A percentile compares a stretch with the other conserved stretches of the same genome.
Conservation (phyloP, 2,113 vertebrate species). For the Oenanthe oenanthe region DNA sequence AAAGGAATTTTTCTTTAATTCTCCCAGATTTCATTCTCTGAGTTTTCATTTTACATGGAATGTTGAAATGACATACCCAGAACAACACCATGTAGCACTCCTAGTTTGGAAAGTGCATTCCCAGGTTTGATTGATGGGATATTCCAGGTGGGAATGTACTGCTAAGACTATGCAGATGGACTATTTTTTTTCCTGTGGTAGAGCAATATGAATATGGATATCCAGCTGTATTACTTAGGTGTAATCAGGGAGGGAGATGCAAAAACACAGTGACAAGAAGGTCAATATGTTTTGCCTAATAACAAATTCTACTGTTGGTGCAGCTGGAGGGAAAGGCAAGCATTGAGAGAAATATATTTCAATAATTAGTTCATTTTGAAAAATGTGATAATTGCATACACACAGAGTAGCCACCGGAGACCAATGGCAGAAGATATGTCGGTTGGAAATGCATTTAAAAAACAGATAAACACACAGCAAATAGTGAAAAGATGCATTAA, state of each 20-base stretch:
- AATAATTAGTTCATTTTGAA: slow-evolving; percentile 6
- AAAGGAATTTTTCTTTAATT: not conserved
- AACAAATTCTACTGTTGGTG: not conserved
- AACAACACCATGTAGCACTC: not conserved
- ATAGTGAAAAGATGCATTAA: not conserved
- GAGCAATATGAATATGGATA: slow-evolving; percentile 63
- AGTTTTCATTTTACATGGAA: not conserved
- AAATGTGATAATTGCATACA: not conserved
- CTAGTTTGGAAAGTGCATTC: not conserved
- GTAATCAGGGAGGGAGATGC: slow-evolving; percentile 39
- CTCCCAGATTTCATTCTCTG: not conserved
- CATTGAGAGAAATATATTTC: not conserved
- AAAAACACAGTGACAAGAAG: slow-evolving; percentile 52
- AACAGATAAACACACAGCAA: not conserved
- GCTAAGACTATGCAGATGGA: slow-evolving; percentile 1
- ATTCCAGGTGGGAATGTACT: not conserved
- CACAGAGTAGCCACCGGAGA: not conserved
- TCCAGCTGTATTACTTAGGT: slow-evolving; percentile 25
- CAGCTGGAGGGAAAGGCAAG: not conserved
- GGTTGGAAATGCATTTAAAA: not conserved
- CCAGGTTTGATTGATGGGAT: not conserved
- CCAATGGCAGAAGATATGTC: not conserved
- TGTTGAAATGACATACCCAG: not conserved
- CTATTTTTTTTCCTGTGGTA: not conserved
- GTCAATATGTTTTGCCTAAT: slow-evolving; percentile 23